Conservation (phyloP, 2,888 invertebrate genomes). For the Amblyteles armatorius region DNA sequence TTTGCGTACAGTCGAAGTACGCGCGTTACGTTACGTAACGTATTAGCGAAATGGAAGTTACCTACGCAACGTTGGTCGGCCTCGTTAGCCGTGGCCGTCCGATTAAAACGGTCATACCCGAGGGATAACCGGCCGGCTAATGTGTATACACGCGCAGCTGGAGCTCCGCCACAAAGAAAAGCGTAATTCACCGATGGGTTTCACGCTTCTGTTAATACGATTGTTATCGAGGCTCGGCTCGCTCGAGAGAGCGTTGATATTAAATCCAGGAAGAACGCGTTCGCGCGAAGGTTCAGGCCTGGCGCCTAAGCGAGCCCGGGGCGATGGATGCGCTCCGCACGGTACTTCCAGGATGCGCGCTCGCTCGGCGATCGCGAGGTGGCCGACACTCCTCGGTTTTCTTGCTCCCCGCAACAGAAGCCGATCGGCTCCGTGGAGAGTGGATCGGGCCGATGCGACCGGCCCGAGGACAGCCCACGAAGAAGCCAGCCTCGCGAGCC, state of each 20-base stretch:
- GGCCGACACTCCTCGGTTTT: slow-evolving; percentile 1
- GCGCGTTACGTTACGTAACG: slow-evolving; percentile 39
- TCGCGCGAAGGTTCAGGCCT: slow-evolving; percentile 56
- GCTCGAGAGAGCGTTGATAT: slow-evolving; percentile 14
- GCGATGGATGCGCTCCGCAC: slow-evolving; percentile 30
- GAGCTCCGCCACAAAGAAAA: slow-evolving; percentile 37
- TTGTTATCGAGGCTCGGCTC: slow-evolving; percentile 66
- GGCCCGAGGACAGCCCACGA: slow-evolving; percentile 31
- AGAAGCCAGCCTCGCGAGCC: slow-evolving; percentile 11
- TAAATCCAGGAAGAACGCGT: slow-evolving; percentile 64
- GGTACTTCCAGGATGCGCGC: slow-evolving; percentile 52
- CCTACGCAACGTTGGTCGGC: slow-evolving; percentile 17
- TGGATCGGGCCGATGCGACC: slow-evolving; percentile 36
- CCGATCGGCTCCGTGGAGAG: slow-evolving; percentile 28
- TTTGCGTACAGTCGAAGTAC: not conserved
- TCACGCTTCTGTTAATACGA: slow-evolving; percentile 73
- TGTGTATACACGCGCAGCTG: slow-evolving; percentile 30
- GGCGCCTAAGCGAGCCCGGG: slow-evolving; percentile 60
- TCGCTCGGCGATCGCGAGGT: slow-evolving; percentile 19
- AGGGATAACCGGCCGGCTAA: slow-evolving; percentile 13
- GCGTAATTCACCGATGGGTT: slow-evolving; percentile 57
- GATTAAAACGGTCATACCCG: slow-evolving; percentile 62
- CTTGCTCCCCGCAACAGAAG: slow-evolving; percentile 42
- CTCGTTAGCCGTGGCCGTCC: slow-evolving; percentile 57
- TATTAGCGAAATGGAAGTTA: slow-evolving; percentile 42